Conservation (phyloP, 2,888 invertebrate genomes). For the Lepidonotus clava region DNA sequence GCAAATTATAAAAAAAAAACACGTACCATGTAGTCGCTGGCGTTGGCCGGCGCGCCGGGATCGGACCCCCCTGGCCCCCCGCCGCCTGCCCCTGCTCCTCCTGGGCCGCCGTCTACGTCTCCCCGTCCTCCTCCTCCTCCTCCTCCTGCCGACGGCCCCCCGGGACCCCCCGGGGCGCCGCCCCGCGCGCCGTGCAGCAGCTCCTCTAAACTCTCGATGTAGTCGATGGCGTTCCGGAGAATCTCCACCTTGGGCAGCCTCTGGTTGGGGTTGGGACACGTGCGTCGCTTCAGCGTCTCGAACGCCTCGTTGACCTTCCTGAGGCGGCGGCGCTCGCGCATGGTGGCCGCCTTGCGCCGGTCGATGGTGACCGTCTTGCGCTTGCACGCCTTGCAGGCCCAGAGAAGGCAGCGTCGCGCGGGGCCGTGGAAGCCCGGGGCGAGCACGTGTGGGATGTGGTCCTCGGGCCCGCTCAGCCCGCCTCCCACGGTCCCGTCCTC, state of each 20-base stretch:
- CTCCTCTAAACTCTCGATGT: slow-evolving; percentile 88
- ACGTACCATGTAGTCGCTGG: slow-evolving; percentile 44
- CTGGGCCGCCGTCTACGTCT: background rate
- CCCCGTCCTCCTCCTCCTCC: background rate
- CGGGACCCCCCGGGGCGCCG: background rate
- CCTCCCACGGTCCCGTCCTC: slow-evolving; percentile 69
- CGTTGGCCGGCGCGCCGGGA: background rate
- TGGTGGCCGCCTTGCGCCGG: slow-evolving; percentile 96
- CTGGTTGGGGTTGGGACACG: slow-evolving; percentile 97
- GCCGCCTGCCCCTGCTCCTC: background rate
- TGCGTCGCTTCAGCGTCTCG: slow-evolving; percentile 94
- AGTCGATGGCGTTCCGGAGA: slow-evolving; percentile 97
- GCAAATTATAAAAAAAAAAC: background rate
- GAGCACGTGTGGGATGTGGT: slow-evolving; percentile 79
- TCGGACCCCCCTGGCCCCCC: background rate
- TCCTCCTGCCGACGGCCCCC: background rate
- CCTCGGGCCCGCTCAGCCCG: slow-evolving; percentile 66
- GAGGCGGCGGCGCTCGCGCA: slow-evolving; percentile 94
- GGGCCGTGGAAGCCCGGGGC: slow-evolving; percentile 80
- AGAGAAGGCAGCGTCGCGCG: slow-evolving; percentile 90
- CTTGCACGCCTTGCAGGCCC: slow-evolving; percentile 99
- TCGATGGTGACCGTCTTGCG: slow-evolving; percentile 95
- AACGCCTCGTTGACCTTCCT: slow-evolving; percentile 99
- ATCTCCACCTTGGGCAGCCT: slow-evolving; percentile 98
- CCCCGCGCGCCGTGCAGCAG: slow-evolving; percentile 77